Evolutionary conservation across 2,797 vertebrate species (phyloP).

Genomic region (Chiroxiphia lanceolata): DNA sequence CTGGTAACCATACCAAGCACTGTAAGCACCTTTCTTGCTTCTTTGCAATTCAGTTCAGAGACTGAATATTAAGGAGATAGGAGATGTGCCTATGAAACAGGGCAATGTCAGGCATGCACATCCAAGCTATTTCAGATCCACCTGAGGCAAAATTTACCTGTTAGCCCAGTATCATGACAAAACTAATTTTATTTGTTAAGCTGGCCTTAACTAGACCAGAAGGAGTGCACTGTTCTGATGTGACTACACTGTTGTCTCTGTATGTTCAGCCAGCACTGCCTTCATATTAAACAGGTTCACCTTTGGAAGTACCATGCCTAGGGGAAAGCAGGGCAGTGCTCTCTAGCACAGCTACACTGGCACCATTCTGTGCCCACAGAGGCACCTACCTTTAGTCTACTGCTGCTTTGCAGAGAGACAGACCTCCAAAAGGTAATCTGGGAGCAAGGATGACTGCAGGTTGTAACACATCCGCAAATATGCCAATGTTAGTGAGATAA

Average conservation of each 20-base stretch:
- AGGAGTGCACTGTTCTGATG: neutral
- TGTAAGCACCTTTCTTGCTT: neutral
- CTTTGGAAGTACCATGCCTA: neutral
- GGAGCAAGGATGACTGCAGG: neutral
- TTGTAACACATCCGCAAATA: neutral
- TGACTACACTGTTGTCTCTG: neutral
- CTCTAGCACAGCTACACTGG: neutral
- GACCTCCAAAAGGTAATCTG: neutral
- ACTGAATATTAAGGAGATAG: neutral
- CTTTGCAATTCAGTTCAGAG: neutral
- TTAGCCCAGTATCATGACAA: neutral
- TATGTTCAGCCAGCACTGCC: neutral
- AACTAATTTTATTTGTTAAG: neutral
- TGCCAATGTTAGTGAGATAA: neutral
- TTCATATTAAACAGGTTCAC: accelerated
- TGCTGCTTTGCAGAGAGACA: constrained; percentile 11
- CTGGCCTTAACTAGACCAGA: neutral
- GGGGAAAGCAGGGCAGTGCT: neutral
- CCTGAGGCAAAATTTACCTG: neutral
- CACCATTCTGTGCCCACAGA: neutral
- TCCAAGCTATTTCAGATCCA: neutral
- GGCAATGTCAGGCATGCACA: neutral
- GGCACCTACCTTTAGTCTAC: neutral
- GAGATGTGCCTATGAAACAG: neutral
- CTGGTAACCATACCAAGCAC: neutral